Evolutionary conservation across 2,113 vertebrate genomes (phyloP).

Genomic region (Arenaria interpres): DNA sequence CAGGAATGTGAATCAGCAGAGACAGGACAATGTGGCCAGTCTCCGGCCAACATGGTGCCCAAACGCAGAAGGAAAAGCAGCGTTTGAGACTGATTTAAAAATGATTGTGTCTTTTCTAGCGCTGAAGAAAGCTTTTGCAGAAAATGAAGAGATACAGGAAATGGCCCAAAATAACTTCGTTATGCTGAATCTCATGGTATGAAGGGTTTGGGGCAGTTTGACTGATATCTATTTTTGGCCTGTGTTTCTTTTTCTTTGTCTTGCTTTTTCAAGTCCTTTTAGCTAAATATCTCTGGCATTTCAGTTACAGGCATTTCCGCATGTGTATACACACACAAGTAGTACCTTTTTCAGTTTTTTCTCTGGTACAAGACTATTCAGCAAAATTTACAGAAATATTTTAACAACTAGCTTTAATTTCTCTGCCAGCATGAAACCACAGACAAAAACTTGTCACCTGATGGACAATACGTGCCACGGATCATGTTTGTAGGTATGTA

Average conservation of each 20-base stretch:
- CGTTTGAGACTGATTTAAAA: neutral
- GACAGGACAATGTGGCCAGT: neutral
- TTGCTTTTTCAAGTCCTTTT: neutral
- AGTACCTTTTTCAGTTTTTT: neutral
- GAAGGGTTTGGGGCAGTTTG: neutral
- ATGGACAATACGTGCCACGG: conserved; percentile 87
- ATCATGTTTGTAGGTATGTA: conserved; percentile 89
- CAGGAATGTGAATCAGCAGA: neutral
- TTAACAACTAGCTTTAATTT: conserved; percentile 17
- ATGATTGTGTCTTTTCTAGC: conserved; percentile 64
- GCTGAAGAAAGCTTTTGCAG: conserved; percentile 84
- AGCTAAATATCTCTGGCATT: neutral
- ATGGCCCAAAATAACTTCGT: conserved; percentile 87
- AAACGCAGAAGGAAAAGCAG: neutral
- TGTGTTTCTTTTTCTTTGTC: neutral
- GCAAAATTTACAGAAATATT: neutral
- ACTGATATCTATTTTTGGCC: neutral
- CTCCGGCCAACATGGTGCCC: neutral
- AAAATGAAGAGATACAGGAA: conserved; percentile 81
- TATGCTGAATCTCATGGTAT: conserved; percentile 90
- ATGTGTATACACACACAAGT: neutral
- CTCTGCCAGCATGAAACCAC: conserved; percentile 81
- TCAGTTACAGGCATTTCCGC: neutral
- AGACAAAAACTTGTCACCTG: conserved; percentile 85
- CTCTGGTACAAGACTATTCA: neutral